Evolutionary conservation across 2,113 vertebrate genomes (phyloP).

Genomic region (Parotia lawesii): DNA sequence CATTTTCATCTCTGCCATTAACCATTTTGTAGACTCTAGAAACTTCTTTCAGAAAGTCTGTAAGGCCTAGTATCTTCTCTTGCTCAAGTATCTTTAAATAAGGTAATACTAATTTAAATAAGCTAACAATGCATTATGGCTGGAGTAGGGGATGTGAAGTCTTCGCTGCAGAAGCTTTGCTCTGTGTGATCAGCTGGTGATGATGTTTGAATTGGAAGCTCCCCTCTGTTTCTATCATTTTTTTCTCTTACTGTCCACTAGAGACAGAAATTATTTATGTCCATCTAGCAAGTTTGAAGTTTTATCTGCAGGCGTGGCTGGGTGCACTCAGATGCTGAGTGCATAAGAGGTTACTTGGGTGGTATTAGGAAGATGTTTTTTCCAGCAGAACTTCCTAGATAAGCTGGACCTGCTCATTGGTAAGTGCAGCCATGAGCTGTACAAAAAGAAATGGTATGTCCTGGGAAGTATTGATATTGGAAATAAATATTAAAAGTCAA

Average conservation of each 20-base stretch:
- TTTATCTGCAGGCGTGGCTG: neutral
- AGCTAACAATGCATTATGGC: neutral
- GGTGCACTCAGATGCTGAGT: neutral
- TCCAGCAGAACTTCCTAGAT: neutral
- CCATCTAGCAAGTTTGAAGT: neutral
- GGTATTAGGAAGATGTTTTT: neutral
- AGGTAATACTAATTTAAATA: neutral
- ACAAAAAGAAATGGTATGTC: neutral
- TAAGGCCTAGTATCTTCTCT: neutral
- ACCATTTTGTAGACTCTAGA: neutral
- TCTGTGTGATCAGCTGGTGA: neutral
- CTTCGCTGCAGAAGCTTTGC: neutral
- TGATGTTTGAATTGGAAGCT: neutral
- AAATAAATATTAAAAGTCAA: neutral
- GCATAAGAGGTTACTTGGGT: neutral
- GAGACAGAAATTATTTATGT: neutral
- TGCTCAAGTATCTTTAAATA: neutral
- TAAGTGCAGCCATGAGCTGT: neutral
- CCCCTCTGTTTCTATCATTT: neutral
- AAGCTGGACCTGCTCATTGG: neutral
- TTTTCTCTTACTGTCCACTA: neutral
- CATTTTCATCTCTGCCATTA: neutral
- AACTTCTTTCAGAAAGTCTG: neutral
- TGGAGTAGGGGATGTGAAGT: neutral
- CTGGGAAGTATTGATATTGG: neutral